These are phyloP conservation scores for Melipona bicolor DNA, from an alignment of 2,888 invertebrate genomes.

Conservation along the genomic window DNA sequence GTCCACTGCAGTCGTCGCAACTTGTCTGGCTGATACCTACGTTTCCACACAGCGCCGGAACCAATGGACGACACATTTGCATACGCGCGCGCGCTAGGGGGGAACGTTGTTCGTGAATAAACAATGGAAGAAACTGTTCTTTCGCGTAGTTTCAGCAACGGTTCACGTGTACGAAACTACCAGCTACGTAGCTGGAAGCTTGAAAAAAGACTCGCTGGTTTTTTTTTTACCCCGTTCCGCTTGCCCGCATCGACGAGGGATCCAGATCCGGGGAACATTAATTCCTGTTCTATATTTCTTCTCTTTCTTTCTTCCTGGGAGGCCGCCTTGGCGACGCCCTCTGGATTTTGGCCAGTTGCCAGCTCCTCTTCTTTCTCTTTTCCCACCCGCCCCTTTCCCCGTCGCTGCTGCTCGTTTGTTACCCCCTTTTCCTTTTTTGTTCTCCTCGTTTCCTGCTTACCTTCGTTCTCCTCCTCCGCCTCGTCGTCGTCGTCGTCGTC, in stretches of 20 bases:
- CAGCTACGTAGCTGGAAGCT: not conserved
- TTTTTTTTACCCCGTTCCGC: not conserved
- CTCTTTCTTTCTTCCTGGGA: constrained; percentile 40
- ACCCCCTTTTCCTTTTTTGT: constrained; percentile 9
- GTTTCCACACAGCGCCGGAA: not conserved
- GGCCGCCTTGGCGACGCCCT: not conserved
- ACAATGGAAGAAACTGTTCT: constrained; percentile 42
- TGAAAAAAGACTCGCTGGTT: not conserved
- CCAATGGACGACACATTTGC: constrained; percentile 14
- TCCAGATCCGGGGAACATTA: constrained; percentile 36
- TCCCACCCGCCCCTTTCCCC: constrained; percentile 7
- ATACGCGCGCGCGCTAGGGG: not conserved
- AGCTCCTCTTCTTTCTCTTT: constrained; percentile 38
- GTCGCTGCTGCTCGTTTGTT: constrained; percentile 28
- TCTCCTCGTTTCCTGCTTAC: not conserved
- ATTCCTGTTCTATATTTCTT: constrained; percentile 58
- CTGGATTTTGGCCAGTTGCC: constrained; percentile 32
- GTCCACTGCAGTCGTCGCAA: not conserved
- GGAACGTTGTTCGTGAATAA: constrained; percentile 46
- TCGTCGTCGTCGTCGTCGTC: not conserved
- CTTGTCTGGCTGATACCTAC: too few relatives aligned
- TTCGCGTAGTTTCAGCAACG: constrained; percentile 1
- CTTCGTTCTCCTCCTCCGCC: not conserved
- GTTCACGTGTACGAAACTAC: not conserved
- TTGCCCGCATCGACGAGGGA: constrained; percentile 26